Base-by-base conservation (phyloP, 2,113 vertebrate species). In the Cranoglanis bouderius region DNA sequence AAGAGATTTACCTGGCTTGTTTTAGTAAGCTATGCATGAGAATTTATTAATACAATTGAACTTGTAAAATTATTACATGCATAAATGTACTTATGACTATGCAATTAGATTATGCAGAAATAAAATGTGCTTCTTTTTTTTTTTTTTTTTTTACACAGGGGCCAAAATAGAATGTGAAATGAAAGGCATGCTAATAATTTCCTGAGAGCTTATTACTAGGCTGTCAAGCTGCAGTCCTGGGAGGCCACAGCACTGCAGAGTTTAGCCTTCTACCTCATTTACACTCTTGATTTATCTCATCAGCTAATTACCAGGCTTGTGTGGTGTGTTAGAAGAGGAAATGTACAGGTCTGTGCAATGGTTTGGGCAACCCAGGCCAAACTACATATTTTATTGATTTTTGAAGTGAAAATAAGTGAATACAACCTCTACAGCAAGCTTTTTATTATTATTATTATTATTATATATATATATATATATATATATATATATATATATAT, bases 211-310 rank as follows among this genome's bases (percentile, higher is more conserved):
- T 82, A 82, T 82, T 57, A 82, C 80, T 26, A 59, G 53, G 53
- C 80, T 82, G 80, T 82, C 80, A 82, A 57, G n/a, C 80, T 38
- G 32, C 35, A 82, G 51, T 82, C 53, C 53, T 82, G 32, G 53
- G 80, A 82, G 51, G 80, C 80, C 32, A 82, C 78, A 38, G 51
- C 18, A 57, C n/a, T 55, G 78, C 49, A 82, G 51, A 82, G n/a
- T 82, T 55, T 82, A 35, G 80, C 80, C 80, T 57, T 82, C 80
- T 82, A 59, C 80, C 80, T 82, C 80, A 82, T 82, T 82, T 82
- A 82, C 80, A 53, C 32, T 82, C 53, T 82, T 82, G 21, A 82
- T 82, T 82, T 59, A 82, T 82, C 53, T 82, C 32, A 59, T 82
- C 53, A 24, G 9, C 51, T 82, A 38, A 59, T 82, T 82, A 57